Evolutionary conservation across 2,888 invertebrate species (phyloP), one percentile per base, ranked within the genome.

Genomic region (Plebejus melissa): DNA sequence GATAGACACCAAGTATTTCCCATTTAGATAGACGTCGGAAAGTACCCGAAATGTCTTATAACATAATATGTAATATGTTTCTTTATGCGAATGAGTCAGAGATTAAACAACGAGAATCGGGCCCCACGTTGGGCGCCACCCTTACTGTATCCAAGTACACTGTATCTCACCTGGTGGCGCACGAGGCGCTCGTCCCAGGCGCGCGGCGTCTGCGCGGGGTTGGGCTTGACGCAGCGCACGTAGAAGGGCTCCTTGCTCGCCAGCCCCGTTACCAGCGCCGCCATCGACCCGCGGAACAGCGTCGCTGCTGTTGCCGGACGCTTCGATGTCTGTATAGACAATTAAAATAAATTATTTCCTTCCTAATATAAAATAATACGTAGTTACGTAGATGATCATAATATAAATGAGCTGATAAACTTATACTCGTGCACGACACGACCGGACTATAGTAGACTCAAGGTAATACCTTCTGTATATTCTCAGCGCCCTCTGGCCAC

Each of bases 401-500:
- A 22, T 22, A 22, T 22, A 22, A 22, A 22, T 22, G 22, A 22
- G 22, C 22, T 22, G 22, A 22, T 22, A 22, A 22, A 22, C 22
- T 22, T 22, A 22, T 22, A 22, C 22, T 22, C 22, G 22, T 22
- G 22, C 22, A 22, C 22, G 22, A 22, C 22, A 22, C 22, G 9
- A 46, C 46, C 9, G 41, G 41, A 41, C 41, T 41, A 41, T 41
- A 9, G 41, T 41, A 13, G 4, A 4, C 2, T 50, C 13, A 3
- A 46, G 38, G 38, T 2, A 28, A 32, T n/a, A 91, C 90, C 89
- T 94, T 97, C 95, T 95, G 97, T 82, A 99, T 98, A 83, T 98
- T 95, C 83, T 97, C 96, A 38, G 97, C 97, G 46, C 99, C 99
- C 88, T 99, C 99, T 0, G 99, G 99, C 98, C 99, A 99, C 98